phyloP scores from a whole-genome alignment of 2,113 vertebrate species.

The Gymnarchus niloticus region DNA sequence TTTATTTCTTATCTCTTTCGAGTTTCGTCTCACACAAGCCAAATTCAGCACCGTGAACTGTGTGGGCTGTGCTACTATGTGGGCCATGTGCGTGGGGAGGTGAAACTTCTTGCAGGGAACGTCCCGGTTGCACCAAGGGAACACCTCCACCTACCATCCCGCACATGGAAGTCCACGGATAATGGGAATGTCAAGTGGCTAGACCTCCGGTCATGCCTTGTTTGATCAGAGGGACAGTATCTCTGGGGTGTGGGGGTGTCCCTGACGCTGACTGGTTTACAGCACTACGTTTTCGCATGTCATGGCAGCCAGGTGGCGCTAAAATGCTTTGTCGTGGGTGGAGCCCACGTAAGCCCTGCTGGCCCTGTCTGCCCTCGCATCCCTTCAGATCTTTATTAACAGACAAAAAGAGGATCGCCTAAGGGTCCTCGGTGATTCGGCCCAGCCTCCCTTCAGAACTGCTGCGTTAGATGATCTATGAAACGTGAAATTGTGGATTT shows the following conservation, averaged over 20 bases:
- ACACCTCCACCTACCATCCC: not conserved
- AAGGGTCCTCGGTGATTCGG: not conserved
- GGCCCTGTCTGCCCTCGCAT: not conserved
- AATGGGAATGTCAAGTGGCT: slow-evolving; percentile 8
- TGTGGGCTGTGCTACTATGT: no score
- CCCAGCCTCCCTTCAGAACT: not conserved
- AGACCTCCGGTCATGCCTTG: not conserved
- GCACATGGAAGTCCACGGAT: not conserved
- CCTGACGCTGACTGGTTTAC: not conserved
- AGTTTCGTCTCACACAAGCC: no score
- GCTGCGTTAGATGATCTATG: slow-evolving; percentile 18
- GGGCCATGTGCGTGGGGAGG: no score
- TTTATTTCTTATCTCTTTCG: not conserved
- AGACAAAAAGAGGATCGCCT: not conserved
- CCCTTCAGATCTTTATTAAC: not conserved
- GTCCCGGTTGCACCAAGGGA: not conserved
- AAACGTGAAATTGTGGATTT: slow-evolving; percentile 9
- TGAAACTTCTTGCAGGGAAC: not conserved
- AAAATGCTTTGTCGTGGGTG: no score
- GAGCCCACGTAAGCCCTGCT: no score
- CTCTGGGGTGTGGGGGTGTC: not conserved
- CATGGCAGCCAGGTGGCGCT: no score
- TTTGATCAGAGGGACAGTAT: not conserved
- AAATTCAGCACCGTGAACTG: no score
- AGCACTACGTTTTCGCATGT: not conserved